Evolutionary conservation across 2,797 vertebrate genomes (phyloP).

Genomic region (Ctenochaetus hawaiiensis): DNA sequence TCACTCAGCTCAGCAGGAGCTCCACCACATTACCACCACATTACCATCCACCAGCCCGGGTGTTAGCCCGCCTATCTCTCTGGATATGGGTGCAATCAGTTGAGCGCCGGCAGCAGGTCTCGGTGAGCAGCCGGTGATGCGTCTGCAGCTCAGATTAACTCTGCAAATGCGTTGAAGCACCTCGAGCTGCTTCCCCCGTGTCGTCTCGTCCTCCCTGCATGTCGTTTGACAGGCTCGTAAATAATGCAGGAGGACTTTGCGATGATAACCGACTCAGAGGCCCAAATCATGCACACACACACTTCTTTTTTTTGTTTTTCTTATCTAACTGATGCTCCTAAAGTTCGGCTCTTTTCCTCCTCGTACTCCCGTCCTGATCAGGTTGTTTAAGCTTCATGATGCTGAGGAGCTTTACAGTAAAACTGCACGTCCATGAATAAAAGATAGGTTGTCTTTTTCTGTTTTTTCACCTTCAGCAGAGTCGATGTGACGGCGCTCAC

Average conservation of each 20-base stretch:
- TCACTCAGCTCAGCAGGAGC: slow-evolving; percentile 14
- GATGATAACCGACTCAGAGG: slow-evolving; percentile 47
- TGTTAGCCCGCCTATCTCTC: slow-evolving; percentile 7
- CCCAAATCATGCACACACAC: slow-evolving; percentile 10
- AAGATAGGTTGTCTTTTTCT: background rate
- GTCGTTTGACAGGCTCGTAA: slow-evolving; percentile 65
- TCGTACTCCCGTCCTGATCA: background rate
- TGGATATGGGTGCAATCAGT: slow-evolving; percentile 33
- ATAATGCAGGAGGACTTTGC: slow-evolving; percentile 64
- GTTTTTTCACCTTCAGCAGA: background rate
- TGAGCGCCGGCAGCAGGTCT: background rate
- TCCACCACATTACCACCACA: accelerated
- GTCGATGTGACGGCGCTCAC: slow-evolving; percentile 1
- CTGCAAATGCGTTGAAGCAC: slow-evolving; percentile 40
- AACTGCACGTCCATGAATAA: slow-evolving; percentile 32
- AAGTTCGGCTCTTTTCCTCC: slow-evolving; percentile 15
- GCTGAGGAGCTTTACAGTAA: slow-evolving; percentile 7
- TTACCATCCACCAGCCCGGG: background rate
- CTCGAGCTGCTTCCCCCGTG: slow-evolving; percentile 56
- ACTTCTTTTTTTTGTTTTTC: background rate
- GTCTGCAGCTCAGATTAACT: slow-evolving; percentile 51
- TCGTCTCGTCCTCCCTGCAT: slow-evolving; percentile 41
- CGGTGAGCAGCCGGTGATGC: slow-evolving; percentile 2
- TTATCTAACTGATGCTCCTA: background rate
- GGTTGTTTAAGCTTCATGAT: background rate